Conservation (phyloP, 64 coral and sea anemone genomes). For the Trachythela sp. region DNA sequence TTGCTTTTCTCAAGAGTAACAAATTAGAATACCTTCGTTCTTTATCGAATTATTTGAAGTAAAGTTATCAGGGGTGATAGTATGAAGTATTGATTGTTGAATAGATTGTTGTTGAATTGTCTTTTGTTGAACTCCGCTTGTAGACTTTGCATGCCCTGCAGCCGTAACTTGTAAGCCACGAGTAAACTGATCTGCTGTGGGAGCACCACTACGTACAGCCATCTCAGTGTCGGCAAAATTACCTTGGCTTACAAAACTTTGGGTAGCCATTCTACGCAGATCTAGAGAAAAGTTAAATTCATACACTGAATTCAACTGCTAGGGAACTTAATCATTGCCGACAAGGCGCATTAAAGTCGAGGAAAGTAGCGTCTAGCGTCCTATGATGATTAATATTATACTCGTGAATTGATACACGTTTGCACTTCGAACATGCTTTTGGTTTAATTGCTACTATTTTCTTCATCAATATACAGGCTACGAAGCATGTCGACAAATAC, state of each 20-base stretch:
- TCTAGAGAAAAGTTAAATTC: slow-evolving; percentile 24
- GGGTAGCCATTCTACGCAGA: background rate
- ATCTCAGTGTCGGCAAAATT: background rate
- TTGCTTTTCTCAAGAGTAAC: background rate
- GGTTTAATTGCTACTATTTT: background rate
- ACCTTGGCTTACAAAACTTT: slow-evolving; percentile 25
- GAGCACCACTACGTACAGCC: slow-evolving; percentile 2
- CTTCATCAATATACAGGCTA: background rate
- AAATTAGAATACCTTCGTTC: slow-evolving; percentile 17
- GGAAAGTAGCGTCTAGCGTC: background rate
- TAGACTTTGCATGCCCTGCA: slow-evolving; percentile 10
- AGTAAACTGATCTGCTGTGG: background rate
- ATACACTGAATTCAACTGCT: background rate
- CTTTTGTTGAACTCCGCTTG: background rate
- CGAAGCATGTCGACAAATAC: background rate
- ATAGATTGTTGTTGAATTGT: background rate
- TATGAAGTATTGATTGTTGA: slow-evolving; percentile 11
- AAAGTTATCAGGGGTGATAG: slow-evolving; percentile 22
- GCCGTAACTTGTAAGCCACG: background rate
- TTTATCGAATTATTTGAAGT: slow-evolving; percentile 22
- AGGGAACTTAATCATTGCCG: background rate
- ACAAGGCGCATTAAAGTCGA: background rate
- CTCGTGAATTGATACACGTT: background rate
- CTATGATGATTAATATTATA: background rate
- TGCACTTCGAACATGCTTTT: background rate